Evolutionary conservation across 2,888 invertebrate genomes (phyloP), one percentile per base, ranked within the genome.

Genomic region (Drosophila conformis): DNA sequence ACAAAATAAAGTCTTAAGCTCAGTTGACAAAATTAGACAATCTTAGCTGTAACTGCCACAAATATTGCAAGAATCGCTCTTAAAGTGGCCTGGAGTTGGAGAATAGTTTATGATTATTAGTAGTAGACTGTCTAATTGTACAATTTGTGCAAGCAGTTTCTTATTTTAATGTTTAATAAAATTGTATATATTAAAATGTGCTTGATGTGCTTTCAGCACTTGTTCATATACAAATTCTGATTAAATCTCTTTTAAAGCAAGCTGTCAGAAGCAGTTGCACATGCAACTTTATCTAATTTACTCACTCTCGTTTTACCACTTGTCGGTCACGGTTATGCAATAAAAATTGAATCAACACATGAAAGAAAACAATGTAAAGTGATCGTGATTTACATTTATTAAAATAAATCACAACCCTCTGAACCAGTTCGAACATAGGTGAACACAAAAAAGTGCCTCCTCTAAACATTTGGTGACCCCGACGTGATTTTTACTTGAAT

Each of bases 1-100:
- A 29, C 36, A 31, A 46, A 54, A 68, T 42, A 59, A 60, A 66
- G 64, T 53, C 53, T 62, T 33, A 42, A 59, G 62, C 53, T 59
- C 36, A 42, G 60, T 57, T 69, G 38, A 52, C 56, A 61, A 49
- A 61, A 58, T 64, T 40, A 36, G 38, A 42, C 36, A 46, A 51
- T 51, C 25, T 46, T 46, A 13, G 8, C 46, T 46, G 11, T 25
- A 15, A 46, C 21, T 2, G 21, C 8, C 6, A 25, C 7, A 46
- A 25, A 46, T 15, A 8, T 46, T 15, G 15, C 46, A 46, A 1
- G 25, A 46, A 46, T 25, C 25, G 21, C 25, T 15, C 21, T 46
- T 46, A 46, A 46, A 46, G 15, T 46, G 25, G 1, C 8, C 1
- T 21, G 46, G 13, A 13, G 13, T 42, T 13, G 46, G 7, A 46